phyloP scores from a whole-genome alignment of 2,888 invertebrate genomes.

The Nephrocerus scutellatus region DNA sequence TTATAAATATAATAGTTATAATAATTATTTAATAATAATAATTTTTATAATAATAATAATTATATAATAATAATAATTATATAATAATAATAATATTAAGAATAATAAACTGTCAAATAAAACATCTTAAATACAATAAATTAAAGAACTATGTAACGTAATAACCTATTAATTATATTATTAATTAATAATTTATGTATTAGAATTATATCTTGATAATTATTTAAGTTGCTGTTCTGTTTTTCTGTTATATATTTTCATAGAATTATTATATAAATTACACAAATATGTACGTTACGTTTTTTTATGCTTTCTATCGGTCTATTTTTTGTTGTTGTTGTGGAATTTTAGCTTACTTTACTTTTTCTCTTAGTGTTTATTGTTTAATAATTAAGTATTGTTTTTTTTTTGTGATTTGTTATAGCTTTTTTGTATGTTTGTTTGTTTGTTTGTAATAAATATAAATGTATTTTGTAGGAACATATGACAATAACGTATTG shows the following conservation, averaged over 20 bases:
- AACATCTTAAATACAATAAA: no score
- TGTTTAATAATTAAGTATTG: conserved; percentile 3
- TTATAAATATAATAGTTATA: no score
- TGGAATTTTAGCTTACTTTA: conserved; percentile 6
- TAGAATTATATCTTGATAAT: no score
- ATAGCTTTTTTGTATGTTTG: conserved; percentile 23
- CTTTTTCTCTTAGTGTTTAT: not conserved
- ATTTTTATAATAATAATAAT: no score
- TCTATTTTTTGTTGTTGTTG: conserved; percentile 9
- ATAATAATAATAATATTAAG: no score
- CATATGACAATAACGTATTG: conserved; percentile 50
- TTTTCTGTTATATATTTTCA: not conserved
- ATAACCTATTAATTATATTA: no score
- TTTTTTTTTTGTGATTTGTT: conserved; percentile 7
- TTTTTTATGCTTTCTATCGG: conserved; percentile 16
- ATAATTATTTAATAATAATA: no score
- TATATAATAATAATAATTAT: no score
- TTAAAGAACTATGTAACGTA: no score
- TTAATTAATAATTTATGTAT: no score
- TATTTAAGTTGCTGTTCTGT: no score
- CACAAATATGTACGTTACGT: conserved; percentile 1
- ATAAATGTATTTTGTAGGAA: conserved; percentile 46
- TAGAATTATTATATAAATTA: not conserved
- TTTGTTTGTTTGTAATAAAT: conserved; percentile 18
- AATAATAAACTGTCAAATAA: no score